Percentiles rank a stretch among this genome's conserved stretches.
phyloP scores from a whole-genome alignment of 2,888 invertebrate genomes.

The Blera fallax region DNA sequence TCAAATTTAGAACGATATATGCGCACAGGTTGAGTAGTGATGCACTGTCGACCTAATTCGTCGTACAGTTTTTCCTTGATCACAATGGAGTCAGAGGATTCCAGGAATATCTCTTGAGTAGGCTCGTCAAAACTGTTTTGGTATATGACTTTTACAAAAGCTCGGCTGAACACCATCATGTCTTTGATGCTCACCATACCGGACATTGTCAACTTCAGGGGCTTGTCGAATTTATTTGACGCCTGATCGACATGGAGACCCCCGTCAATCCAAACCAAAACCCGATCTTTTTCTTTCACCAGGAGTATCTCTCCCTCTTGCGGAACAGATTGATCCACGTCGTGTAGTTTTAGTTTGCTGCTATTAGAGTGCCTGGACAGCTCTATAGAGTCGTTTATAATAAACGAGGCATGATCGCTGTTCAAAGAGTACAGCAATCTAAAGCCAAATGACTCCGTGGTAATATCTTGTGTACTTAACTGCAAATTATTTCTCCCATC shows the following conservation, averaged over 20 bases:
- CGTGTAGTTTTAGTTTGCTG: not conserved
- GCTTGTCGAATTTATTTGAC: not conserved
- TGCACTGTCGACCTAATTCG: slow-evolving; percentile 36
- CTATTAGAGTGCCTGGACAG: not conserved
- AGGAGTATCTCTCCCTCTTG: slow-evolving; percentile 15
- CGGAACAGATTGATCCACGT: not conserved
- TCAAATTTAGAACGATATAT: not conserved
- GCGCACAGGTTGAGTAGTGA: slow-evolving; percentile 21
- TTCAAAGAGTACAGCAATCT: not conserved
- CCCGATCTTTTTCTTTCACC: slow-evolving; percentile 1
- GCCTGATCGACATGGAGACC: slow-evolving; percentile 13
- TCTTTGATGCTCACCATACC: not conserved
- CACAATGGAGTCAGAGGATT: slow-evolving; percentile 4
- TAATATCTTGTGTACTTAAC: not conserved
- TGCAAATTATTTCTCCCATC: not conserved
- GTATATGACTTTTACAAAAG: slow-evolving; percentile 2
- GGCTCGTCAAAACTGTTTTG: slow-evolving; percentile 25
- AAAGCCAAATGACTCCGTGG: slow-evolving; percentile 6
- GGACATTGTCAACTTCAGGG: not conserved
- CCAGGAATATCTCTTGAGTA: slow-evolving; percentile 19
- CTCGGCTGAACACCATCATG: slow-evolving; percentile 28
- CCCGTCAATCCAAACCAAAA: slow-evolving; percentile 47
- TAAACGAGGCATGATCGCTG: not conserved
- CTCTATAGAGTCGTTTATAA: not conserved
- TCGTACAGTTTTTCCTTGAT: slow-evolving; percentile 43